Evolutionary conservation across 2,888 invertebrate genomes (phyloP).

Genomic region (Chymomyza amoena): DNA sequence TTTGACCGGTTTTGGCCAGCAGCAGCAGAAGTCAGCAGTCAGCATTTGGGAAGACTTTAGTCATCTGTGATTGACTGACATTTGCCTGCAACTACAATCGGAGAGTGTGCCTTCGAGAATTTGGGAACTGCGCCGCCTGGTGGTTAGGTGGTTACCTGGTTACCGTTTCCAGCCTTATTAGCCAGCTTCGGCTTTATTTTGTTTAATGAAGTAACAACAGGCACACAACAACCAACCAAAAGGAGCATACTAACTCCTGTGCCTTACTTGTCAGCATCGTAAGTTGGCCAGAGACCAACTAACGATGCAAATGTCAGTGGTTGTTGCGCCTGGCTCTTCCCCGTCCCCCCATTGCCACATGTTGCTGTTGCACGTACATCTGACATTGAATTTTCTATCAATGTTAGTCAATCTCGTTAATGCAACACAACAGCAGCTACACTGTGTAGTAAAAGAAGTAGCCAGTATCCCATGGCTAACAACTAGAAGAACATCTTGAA

Average conservation of each 20-base stretch:
- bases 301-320: constrained; percentile 56
- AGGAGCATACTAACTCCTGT: not conserved
- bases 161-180: constrained; percentile 49
- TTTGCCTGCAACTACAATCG: not conserved
- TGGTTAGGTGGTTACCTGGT: not conserved
- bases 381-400: constrained; percentile 49
- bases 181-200: constrained; percentile 30
- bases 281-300: constrained; percentile 7
- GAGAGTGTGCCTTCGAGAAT: not conserved
- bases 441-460: not conserved
- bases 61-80: constrained; percentile 55
- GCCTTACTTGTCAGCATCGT: constrained; percentile 24
- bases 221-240: constrained; percentile 13
- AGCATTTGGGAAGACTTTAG: constrained; percentile 53
- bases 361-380: constrained; percentile 11
- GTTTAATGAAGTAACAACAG: constrained; percentile 62
- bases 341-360: not conserved
- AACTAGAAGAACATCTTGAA: not conserved
- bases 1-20: constrained; percentile 67
- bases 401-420: constrained; percentile 47
- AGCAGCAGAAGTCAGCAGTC: constrained; percentile 15
- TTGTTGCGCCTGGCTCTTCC: constrained; percentile 3
- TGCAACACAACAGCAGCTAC: constrained; percentile 22
- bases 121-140: not conserved
- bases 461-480: not conserved